phyloP scores from a whole-genome alignment of 2,888 invertebrate genomes.

The Bellardia pandia region DNA sequence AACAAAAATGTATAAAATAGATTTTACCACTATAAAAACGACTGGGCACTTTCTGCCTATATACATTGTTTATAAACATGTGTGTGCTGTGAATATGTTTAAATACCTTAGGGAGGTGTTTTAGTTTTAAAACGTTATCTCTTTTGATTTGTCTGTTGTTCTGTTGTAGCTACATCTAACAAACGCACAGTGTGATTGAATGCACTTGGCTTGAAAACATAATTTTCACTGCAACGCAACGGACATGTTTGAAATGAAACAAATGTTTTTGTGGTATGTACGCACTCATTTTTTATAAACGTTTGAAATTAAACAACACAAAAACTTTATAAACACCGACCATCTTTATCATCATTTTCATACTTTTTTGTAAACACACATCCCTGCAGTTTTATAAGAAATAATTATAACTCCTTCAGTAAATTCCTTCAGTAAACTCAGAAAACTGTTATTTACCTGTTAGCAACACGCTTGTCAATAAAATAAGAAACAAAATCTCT shows the following conservation, averaged over 20 bases:
- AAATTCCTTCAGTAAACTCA: too few species aligned
- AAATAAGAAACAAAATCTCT: too few species aligned
- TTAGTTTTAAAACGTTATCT: conserved; percentile 24
- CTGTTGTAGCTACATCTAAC: not conserved
- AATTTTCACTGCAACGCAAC: conserved; percentile 48
- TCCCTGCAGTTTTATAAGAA: too few species aligned
- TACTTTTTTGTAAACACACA: too few species aligned
- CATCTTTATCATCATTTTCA: not conserved
- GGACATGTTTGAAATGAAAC: conserved; percentile 62
- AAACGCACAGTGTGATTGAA: not conserved
- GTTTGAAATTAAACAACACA: not conserved
- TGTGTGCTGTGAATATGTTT: conserved; percentile 17
- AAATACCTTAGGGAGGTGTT: conserved; percentile 55
- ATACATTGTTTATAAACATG: conserved; percentile 11
- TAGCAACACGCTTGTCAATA: too few species aligned
- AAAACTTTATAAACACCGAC: not conserved
- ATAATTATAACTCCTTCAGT: too few species aligned
- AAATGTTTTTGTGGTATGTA: not conserved
- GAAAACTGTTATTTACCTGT: too few species aligned
- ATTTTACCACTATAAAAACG: too few species aligned
- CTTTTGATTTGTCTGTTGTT: not conserved
- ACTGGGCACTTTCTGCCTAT: not conserved
- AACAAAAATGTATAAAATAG: too few species aligned
- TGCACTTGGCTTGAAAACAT: conserved; percentile 65
- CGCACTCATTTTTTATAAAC: conserved; percentile 36